Percentiles rank a stretch among this genome's conserved stretches.
These are phyloP conservation scores for Troides aeacus DNA, from an alignment of 2,888 invertebrate genomes.

Conservation along the genomic window DNA sequence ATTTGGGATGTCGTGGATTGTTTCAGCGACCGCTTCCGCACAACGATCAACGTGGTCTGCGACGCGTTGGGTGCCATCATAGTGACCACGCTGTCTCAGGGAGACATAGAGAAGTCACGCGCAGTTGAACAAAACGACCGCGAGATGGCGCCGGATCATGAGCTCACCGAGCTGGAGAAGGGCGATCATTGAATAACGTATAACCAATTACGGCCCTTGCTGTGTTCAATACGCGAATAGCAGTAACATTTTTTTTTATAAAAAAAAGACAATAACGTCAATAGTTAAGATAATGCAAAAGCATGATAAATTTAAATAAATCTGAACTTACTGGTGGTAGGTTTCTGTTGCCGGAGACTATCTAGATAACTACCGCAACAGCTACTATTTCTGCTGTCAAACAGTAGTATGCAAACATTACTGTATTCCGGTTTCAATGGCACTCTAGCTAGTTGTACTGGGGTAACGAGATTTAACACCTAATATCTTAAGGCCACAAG, in stretches of 20 bases:
- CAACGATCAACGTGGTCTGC: slow-evolving; percentile 96
- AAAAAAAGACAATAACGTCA: slow-evolving; percentile 35
- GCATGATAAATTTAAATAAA: too few relatives aligned
- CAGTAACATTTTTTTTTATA: slow-evolving; percentile 44
- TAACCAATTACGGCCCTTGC: slow-evolving; percentile 39
- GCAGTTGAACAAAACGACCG: slow-evolving; percentile 62
- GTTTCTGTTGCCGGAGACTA: too few relatives aligned
- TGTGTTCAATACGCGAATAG: slow-evolving; percentile 48
- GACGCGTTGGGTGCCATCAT: slow-evolving; percentile 96
- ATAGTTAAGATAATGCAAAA: not conserved
- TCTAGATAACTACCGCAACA: too few relatives aligned
- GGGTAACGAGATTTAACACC: too few relatives aligned
- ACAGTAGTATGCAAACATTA: too few relatives aligned
- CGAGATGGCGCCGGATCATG: slow-evolving; percentile 80
- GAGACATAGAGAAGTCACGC: slow-evolving; percentile 80
- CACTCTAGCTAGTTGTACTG: too few relatives aligned
- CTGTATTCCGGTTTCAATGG: too few relatives aligned
- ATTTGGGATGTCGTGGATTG: too few relatives aligned
- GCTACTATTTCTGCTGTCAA: too few relatives aligned
- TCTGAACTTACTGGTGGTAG: too few relatives aligned
- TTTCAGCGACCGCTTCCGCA: slow-evolving; percentile 90
- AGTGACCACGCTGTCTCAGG: slow-evolving; percentile 90
- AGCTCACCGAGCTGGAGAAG: slow-evolving; percentile 82
- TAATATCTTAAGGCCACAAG: too few relatives aligned
- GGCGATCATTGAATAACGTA: slow-evolving; percentile 60